Base-by-base conservation (phyloP, 2,797 vertebrate species). In the Nothura maculosa region DNA sequence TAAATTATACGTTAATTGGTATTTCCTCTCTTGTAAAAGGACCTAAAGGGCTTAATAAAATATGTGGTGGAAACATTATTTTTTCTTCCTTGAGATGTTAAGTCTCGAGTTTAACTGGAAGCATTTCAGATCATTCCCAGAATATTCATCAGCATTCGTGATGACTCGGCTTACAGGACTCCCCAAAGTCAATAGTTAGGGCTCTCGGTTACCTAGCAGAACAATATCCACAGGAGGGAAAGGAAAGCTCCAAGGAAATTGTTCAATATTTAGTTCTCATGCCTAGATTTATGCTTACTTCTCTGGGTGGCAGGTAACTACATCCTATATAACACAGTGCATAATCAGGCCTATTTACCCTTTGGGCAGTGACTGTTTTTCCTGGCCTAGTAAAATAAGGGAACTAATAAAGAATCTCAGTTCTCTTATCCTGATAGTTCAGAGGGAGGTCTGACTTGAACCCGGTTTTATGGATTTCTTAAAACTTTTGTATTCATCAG, bases 1-100 rank as follows among this genome's bases (percentile, higher is more conserved):
- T 98, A 98, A 98, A 98, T 98, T 98, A 98, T 98, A 98, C 18
- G 93, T 97, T 98, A 98, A 98, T 98, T 98, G 98, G 97, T 98
- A 98, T 98, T 98, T 98, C 98, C 97, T 98, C 97, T 96, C 98
- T 97, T 97, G 97, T 98, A 98, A 98, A 98, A 98, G 96, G 97
- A 98, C 98, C 97, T 98, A 97, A 98, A 98, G 97, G 96, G 96
- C 97, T 98, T 98, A 98, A 98, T 98, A 98, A 98, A 98, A 97
- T 97, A 97, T 95, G 96, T 96, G 97, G 95, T 94, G 96, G 96
- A 97, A 98, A 97, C 95, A 94, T 97, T 96, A 87, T 96, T 93
- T 96, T 95, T 83, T 77, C 94, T 95, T 97, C 91, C 93, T 97
- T 74, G 94, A 97, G 96, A 97, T 98, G 97, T 97, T 96, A 97